Evolutionary conservation across 2,888 invertebrate species (phyloP), one percentile per base, ranked within the genome.

Genomic region (Drosophila paramelanica): DNA sequence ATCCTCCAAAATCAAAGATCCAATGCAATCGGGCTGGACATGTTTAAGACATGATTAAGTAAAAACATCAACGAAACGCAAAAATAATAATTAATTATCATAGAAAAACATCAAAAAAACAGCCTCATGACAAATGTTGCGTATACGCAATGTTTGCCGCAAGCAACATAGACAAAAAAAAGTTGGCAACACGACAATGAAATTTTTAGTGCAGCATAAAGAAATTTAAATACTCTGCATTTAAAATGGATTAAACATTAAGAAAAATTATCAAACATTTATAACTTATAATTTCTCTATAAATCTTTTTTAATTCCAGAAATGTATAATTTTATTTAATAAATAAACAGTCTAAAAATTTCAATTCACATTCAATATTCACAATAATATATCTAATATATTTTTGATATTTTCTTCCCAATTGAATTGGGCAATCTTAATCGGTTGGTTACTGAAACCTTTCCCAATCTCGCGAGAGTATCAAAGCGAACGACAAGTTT

Each of bases 401-500:
- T 20, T 3, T 3, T 20, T 20, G 20, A 20, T 20, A 20, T 23
- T 23, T 23, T 23, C 23, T 23, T 23, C 23, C 4, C 23, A 23
- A 23, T 23, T 23, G 23, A 31, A 31, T 31, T 36, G 36, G 13
- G 23, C 31, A 50, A 50, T 43, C 39, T 25, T 25, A 52, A 39
- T 49, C 62, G 25, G 43, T 56, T 56, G 65, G 71, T 17, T 39
- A 39, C 5, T 5, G 11, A 55, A 55, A 67, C 55, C 58, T 67
- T 73, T 38, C 13, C 17, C 36, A 50, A 49, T 52, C 31, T n/a
- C 33, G 13, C 33, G 39, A 73, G 56, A 67, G 78, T 73, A 81
- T 70, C 69, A 58, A 58, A 76, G 71, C 65, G 72, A 71, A 72
- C 82, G 85, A 85, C 88, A 79, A 81, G 86, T 78, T 86, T 86